Percentiles rank a stretch among this genome's conserved stretches.
Evolutionary conservation across 2,888 invertebrate genomes (phyloP).

Genomic region (Tetranychus piercei): DNA sequence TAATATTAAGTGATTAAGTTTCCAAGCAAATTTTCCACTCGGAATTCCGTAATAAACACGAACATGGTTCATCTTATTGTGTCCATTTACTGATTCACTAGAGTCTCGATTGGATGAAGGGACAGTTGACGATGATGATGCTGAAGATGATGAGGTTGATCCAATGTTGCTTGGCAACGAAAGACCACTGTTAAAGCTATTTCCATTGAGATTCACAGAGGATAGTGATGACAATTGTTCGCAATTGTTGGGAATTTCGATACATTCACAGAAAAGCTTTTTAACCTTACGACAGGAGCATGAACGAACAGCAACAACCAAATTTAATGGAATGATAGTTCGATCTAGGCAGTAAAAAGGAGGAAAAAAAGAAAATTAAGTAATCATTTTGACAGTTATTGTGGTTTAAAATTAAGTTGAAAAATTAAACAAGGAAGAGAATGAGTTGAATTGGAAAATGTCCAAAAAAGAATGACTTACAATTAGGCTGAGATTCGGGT

Average conservation of each 20-base stretch:
- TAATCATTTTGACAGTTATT: no score
- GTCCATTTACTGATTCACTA: neutral
- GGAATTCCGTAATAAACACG: constrained; percentile 22
- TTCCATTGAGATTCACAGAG: neutral
- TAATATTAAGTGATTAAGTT: constrained; percentile 16
- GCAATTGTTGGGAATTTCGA: neutral
- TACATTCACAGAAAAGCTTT: constrained; percentile 4
- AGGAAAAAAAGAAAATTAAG: no score
- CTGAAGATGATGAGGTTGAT: neutral
- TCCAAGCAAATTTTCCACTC: constrained; percentile 23
- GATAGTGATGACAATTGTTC: neutral
- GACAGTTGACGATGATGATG: no score
- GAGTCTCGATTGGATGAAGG: neutral
- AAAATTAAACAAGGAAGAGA: neutral
- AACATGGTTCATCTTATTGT: constrained; percentile 12
- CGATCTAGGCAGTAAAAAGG: neutral
- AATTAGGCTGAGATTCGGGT: constrained; percentile 5
- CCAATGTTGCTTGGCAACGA: neutral
- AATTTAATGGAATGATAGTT: constrained; percentile 7
- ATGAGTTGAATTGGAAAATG: neutral
- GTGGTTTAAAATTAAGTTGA: neutral
- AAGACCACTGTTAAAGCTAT: neutral
- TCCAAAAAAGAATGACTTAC: neutral
- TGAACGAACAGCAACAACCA: neutral
- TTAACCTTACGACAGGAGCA: constrained; percentile 3